phyloP scores from a whole-genome alignment of 2,888 invertebrate genomes.

The Heliconius charithonia region DNA sequence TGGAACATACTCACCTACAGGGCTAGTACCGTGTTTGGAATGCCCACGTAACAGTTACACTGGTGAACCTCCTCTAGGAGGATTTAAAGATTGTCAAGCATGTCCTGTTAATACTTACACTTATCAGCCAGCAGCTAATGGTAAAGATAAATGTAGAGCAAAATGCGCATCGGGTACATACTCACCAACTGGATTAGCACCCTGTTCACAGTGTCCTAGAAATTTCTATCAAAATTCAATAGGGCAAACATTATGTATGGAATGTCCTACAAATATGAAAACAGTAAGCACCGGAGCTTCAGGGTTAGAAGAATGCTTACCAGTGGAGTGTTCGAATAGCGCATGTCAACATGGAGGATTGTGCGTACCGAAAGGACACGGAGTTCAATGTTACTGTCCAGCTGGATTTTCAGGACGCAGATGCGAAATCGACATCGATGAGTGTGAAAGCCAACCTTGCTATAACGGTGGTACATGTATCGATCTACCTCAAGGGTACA shows the following conservation, averaged over 20 bases:
- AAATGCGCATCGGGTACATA: conserved; percentile 96
- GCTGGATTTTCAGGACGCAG: conserved; percentile 96
- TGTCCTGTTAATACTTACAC: conserved; percentile 95
- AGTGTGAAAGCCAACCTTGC: conserved; percentile 97
- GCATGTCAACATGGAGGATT: conserved; percentile 96
- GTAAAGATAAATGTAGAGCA: conserved; percentile 91
- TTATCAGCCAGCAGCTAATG: conserved; percentile 95
- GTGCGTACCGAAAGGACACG: conserved; percentile 94
- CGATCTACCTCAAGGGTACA: conserved; percentile 95
- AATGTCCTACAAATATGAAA: conserved; percentile 95
- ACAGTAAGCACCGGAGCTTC: conserved; percentile 92
- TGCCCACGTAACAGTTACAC: conserved; percentile 97
- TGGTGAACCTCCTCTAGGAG: conserved; percentile 93
- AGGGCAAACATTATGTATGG: conserved; percentile 93
- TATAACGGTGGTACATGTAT: conserved; percentile 96
- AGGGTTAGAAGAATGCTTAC: conserved; percentile 93
- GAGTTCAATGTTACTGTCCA: conserved; percentile 95
- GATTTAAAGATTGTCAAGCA: conserved; percentile 96
- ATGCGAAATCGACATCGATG: conserved; percentile 97
- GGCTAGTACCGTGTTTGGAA: conserved; percentile 95
- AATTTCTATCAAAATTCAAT: conserved; percentile 95
- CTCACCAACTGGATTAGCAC: conserved; percentile 95
- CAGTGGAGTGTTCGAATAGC: conserved; percentile 93
- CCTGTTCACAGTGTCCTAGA: conserved; percentile 95
- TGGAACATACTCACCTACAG: conserved; percentile 97